Conservation (phyloP, 2,888 invertebrate species). For the Parthenolecanium corni region DNA sequence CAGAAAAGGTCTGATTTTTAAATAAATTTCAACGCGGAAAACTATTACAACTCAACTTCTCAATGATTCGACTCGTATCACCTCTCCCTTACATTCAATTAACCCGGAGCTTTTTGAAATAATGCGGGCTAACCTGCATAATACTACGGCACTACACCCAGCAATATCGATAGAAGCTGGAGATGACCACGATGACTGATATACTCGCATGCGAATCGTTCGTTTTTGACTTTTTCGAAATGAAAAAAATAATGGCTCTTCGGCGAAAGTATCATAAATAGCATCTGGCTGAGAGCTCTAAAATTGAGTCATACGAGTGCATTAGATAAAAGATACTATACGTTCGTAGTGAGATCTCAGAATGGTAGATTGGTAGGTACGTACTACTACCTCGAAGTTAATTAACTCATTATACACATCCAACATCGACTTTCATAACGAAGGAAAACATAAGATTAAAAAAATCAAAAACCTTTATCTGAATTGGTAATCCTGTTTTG, state of each 20-base stretch:
- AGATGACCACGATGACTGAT: constrained; percentile 54
- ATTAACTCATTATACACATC: no score
- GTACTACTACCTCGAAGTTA: not conserved
- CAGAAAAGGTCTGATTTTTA: no score
- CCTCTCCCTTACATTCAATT: no score
- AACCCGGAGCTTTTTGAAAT: no score
- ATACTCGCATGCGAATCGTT: constrained; percentile 46
- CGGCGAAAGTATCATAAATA: constrained; percentile 46
- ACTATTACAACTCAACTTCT: no score
- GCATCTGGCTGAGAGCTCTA: constrained; percentile 53
- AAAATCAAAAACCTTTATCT: constrained; percentile 52
- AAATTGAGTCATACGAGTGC: constrained; percentile 17
- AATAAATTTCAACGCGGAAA: no score
- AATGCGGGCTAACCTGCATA: no score
- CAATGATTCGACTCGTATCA: no score
- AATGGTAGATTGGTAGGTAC: not conserved
- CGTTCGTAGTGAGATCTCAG: not conserved
- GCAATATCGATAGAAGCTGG: constrained; percentile 56
- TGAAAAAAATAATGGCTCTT: constrained; percentile 59
- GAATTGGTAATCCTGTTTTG: constrained; percentile 70
- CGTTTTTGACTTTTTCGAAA: constrained; percentile 45
- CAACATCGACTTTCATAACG: no score
- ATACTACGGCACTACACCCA: constrained; percentile 61
- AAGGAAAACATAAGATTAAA: no score
- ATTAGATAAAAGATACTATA: not conserved